Conservation (phyloP, 2,888 invertebrate species). For the Thysanoteuthis rhombus region DNA sequence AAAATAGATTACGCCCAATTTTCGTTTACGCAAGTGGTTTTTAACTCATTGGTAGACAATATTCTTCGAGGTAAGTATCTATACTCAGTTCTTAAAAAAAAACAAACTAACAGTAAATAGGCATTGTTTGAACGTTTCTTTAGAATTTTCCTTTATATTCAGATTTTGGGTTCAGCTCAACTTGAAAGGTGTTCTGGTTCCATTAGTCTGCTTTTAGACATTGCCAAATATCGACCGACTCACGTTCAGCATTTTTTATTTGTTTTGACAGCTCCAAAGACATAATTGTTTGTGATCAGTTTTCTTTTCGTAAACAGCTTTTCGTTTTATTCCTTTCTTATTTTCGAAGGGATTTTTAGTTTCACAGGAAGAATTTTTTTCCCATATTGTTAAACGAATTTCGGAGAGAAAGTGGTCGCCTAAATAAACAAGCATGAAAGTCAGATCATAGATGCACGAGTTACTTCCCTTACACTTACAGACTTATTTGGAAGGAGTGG, state of each 20-base stretch:
- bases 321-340: neutral
- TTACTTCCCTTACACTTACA: too few species aligned
- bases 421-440: too few species aligned
- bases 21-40: neutral
- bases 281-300: neutral
- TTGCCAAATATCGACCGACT: neutral
- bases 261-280: neutral
- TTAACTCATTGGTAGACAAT: neutral
- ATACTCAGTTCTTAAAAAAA: neutral
- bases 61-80: neutral
- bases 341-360: neutral
- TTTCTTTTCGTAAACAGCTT: constrained; percentile 1
- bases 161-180: neutral
- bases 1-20: too few species aligned
- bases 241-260: neutral
- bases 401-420: neutral
- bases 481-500: too few species aligned
- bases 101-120: neutral
- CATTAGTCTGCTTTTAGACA: neutral
- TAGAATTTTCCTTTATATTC: neutral
- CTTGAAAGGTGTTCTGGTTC: neutral
- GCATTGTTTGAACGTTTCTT: neutral
- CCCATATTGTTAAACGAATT: neutral
- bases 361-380: neutral
- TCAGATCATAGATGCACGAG: too few species aligned